Conservation (phyloP, 2,888 invertebrate genomes). For the Cylloceria caligata region DNA sequence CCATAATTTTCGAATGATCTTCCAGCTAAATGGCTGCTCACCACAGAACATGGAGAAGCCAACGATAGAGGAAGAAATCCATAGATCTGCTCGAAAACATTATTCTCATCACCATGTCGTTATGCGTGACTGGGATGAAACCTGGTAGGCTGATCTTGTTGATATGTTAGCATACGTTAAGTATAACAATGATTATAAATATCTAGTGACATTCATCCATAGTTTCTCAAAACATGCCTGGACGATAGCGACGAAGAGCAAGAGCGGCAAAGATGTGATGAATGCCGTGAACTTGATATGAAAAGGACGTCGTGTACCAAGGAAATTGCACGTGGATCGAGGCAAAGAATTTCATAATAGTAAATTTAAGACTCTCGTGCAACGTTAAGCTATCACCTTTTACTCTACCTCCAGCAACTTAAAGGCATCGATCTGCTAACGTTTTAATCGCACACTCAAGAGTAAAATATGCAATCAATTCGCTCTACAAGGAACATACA, state of each 20-base stretch:
- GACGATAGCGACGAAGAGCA: constrained; percentile 78
- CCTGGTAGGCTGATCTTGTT: constrained; percentile 84
- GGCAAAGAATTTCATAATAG: constrained; percentile 72
- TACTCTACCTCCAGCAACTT: constrained; percentile 70
- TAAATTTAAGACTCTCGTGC: constrained; percentile 54
- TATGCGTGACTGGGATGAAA: constrained; percentile 80
- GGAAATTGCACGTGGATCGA: constrained; percentile 69
- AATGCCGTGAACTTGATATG: constrained; percentile 66
- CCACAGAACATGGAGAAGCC: constrained; percentile 28
- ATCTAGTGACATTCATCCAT: constrained; percentile 81
- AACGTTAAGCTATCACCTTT: constrained; percentile 56
- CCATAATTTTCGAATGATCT: constrained; percentile 27
- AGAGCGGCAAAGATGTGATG: constrained; percentile 74
- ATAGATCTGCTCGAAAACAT: constrained; percentile 80
- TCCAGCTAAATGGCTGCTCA: background rate
- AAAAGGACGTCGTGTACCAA: constrained; percentile 50
- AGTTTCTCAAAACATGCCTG: constrained; percentile 82
- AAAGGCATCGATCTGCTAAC: constrained; percentile 77
- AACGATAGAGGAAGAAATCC: constrained; percentile 76
- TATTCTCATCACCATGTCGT: constrained; percentile 78
- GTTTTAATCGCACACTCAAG: constrained; percentile 72
- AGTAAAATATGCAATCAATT: constrained; percentile 73
- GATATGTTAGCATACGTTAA: constrained; percentile 77
- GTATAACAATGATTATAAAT: constrained; percentile 78
- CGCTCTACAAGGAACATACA: constrained; percentile 67